Percentiles rank a stretch among this genome's conserved stretches.
phyloP scores from a whole-genome alignment of 2,113 vertebrate species.

The Solea solea region DNA sequence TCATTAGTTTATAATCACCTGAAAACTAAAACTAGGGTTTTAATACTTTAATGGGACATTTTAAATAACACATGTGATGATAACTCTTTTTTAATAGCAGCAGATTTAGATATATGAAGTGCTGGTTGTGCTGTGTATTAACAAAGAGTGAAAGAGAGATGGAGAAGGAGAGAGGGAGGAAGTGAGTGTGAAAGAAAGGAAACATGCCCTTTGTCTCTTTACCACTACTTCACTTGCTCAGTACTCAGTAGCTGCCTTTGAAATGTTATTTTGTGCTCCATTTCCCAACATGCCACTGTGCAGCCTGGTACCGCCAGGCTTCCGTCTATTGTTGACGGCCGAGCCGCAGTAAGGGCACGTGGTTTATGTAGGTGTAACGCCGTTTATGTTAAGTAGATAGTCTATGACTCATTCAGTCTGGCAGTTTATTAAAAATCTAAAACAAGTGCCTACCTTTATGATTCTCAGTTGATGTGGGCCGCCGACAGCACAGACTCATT shows the following conservation, averaged over 20 bases:
- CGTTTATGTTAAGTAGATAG: conserved; percentile 28
- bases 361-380: conserved; percentile 26
- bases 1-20: too few relatives aligned
- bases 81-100: neutral
- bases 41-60: too few relatives aligned
- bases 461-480: neutral
- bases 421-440: conserved; percentile 1
- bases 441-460: neutral
- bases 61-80: neutral
- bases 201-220: conserved; percentile 67
- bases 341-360: conserved; percentile 9
- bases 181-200: conserved; percentile 75
- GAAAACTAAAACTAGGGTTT: too few relatives aligned
- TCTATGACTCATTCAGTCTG: conserved; percentile 8
- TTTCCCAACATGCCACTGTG: conserved; percentile 62
- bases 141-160: conserved; percentile 15
- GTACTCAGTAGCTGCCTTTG: conserved; percentile 53
- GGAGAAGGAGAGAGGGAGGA: conserved; percentile 46
- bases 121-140: neutral
- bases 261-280: conserved; percentile 65
- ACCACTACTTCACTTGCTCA: conserved; percentile 21
- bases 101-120: neutral
- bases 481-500: neutral
- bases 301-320: conserved; percentile 56
- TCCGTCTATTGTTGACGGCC: conserved; percentile 78